phyloP scores from a whole-genome alignment of 2,797 vertebrate genomes.

The Brotula barbata region DNA sequence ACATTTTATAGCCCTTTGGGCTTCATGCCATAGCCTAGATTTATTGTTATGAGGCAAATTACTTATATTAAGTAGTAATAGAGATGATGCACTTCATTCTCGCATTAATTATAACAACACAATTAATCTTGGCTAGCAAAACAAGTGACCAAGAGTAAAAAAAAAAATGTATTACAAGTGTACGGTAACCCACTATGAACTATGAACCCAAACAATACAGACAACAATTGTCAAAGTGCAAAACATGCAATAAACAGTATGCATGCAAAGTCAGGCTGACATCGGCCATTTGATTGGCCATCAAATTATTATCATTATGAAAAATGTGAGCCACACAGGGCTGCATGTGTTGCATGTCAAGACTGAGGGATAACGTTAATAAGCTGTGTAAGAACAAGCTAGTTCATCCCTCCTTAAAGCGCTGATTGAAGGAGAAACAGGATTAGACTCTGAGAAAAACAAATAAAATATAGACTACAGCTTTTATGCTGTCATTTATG shows the following conservation, averaged over 20 bases:
- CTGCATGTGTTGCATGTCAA: not conserved
- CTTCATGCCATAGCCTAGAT: constrained; percentile 16
- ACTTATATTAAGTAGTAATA: constrained; percentile 36
- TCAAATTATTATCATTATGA: too few relatives aligned
- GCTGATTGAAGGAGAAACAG: constrained; percentile 57
- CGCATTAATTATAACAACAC: too few relatives aligned
- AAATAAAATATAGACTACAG: not conserved
- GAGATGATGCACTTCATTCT: constrained; percentile 1
- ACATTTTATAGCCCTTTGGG: constrained; percentile 14
- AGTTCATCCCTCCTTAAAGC: too few relatives aligned
- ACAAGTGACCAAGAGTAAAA: too few relatives aligned
- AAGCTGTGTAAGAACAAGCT: constrained; percentile 16
- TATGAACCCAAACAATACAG: not conserved
- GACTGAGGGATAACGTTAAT: constrained; percentile 41
- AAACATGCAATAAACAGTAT: not conserved
- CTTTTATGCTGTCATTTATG: not conserved
- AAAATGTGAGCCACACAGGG: too few relatives aligned
- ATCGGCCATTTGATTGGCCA: not conserved
- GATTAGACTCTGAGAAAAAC: constrained; percentile 45
- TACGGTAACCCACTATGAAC: not conserved
- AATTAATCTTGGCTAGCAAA: too few relatives aligned
- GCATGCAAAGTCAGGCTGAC: not conserved
- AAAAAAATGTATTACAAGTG: not conserved
- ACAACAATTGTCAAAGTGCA: not conserved
- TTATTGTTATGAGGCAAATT: constrained; percentile 33